A percentile compares a stretch with the other conserved stretches of the same genome.
These are phyloP conservation scores for Phylloscopus whistleri DNA, from an alignment of 2,113 vertebrate genomes.

Conservation along the genomic window DNA sequence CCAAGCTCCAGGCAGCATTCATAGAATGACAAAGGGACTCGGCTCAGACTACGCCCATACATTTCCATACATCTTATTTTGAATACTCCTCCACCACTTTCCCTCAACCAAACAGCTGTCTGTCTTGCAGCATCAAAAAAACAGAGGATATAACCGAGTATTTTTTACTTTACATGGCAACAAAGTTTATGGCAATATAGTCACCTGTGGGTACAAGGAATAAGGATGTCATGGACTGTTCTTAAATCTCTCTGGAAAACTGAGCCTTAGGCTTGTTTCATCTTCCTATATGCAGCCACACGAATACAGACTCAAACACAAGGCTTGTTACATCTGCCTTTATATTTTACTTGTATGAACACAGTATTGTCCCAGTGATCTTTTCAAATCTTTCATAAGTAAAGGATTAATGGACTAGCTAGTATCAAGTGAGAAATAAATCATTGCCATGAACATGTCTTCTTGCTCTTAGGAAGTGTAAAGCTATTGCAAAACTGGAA, in stretches of 20 bases:
- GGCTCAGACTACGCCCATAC: accelerated
- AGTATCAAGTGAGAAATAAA: neutral
- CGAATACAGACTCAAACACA: neutral
- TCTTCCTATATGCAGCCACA: accelerated
- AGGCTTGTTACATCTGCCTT: neutral
- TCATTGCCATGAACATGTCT: neutral
- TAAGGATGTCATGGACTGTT: neutral
- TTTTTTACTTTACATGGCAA: neutral
- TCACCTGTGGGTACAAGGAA: neutral
- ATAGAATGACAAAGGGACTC: neutral
- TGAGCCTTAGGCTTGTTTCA: neutral
- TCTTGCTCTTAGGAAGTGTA: neutral
- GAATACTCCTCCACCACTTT: neutral
- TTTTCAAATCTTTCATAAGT: neutral
- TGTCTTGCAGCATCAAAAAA: neutral
- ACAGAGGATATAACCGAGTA: neutral
- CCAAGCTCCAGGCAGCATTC: neutral
- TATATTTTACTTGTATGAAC: neutral
- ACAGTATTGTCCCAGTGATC: neutral
- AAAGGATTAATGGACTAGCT: neutral
- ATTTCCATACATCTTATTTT: neutral
- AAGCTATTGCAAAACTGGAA: neutral
- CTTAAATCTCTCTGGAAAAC: neutral
- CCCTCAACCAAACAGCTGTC: neutral
- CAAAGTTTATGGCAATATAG: neutral